Percentiles rank a stretch among this genome's conserved stretches.
Evolutionary conservation across 2,797 vertebrate species (phyloP).

Genomic region (Semotilus atromaculatus): DNA sequence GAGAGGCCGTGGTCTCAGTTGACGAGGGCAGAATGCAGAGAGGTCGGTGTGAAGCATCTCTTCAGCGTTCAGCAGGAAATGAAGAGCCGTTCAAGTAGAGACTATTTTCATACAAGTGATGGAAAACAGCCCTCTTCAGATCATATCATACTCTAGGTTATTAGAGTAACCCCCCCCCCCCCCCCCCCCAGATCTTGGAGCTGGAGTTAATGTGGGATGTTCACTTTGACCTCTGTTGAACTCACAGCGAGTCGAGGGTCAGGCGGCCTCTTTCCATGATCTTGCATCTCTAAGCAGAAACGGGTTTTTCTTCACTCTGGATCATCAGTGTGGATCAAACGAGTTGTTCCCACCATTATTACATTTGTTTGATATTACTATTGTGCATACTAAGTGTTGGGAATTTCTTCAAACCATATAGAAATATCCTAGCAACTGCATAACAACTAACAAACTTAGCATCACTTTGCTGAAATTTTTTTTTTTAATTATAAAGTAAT

Average conservation of each 20-base stretch:
- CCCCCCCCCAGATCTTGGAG: neutral
- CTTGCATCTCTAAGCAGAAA: neutral
- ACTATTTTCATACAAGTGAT: constrained; percentile 60
- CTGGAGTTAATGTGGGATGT: constrained; percentile 17
- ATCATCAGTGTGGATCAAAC: neutral
- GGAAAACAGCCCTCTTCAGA: constrained; percentile 56
- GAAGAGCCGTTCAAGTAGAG: constrained; percentile 45
- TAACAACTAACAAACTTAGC: neutral
- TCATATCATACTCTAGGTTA: constrained; percentile 55
- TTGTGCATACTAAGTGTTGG: neutral
- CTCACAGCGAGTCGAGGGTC: neutral
- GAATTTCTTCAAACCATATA: neutral
- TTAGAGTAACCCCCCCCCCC: constrained; percentile 42
- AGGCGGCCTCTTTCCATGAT: neutral
- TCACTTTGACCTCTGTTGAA: neutral
- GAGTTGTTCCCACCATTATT: neutral
- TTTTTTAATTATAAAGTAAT: too few species aligned
- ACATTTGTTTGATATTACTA: neutral
- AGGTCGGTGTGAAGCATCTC: constrained; percentile 29
- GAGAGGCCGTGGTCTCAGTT: neutral
- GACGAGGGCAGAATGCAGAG: constrained; percentile 15
- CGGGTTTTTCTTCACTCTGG: neutral
- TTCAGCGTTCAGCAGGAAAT: constrained; percentile 33
- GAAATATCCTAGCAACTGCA: neutral
- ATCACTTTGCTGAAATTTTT: neutral